Evolutionary conservation across 1,140 invertebrate genomes (phyloP).

Genomic region (Saxidomus purpurata): DNA sequence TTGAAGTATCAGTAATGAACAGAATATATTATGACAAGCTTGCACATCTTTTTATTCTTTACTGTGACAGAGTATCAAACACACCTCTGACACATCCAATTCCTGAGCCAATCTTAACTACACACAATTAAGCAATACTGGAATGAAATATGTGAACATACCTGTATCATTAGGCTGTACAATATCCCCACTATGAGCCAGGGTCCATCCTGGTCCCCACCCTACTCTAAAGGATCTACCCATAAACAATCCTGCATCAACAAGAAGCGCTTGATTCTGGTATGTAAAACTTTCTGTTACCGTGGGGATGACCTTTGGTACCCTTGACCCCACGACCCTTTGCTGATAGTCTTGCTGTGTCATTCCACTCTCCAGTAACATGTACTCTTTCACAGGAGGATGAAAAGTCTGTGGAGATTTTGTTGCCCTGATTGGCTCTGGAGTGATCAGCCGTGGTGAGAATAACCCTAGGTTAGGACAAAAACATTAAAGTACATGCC

Average conservation of each 20-base stretch:
- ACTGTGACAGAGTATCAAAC: too few relatives aligned
- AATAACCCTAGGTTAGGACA: slow-evolving; percentile 56
- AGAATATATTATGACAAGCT: too few relatives aligned
- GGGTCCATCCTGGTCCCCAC: slow-evolving; percentile 90
- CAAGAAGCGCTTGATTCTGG: slow-evolving; percentile 87
- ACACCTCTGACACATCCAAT: too few relatives aligned
- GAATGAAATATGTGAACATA: too few relatives aligned
- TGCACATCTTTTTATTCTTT: too few relatives aligned
- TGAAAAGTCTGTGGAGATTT: slow-evolving; percentile 73
- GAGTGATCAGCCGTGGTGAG: slow-evolving; percentile 71
- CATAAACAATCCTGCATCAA: slow-evolving; percentile 90
- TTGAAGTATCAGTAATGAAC: too few relatives aligned
- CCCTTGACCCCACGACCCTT: slow-evolving; percentile 76
- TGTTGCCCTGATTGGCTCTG: slow-evolving; percentile 69
- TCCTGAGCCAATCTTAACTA: too few relatives aligned
- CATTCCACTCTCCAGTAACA: slow-evolving; percentile 82
- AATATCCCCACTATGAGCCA: slow-evolving; percentile 86
- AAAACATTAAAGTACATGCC: too few relatives aligned
- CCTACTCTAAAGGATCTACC: slow-evolving; percentile 91
- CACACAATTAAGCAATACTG: too few relatives aligned
- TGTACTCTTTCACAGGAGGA: slow-evolving; percentile 79
- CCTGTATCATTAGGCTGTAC: slow-evolving; percentile 55
- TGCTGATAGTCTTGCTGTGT: slow-evolving; percentile 73
- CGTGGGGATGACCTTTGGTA: slow-evolving; percentile 74
- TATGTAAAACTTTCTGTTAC: slow-evolving; percentile 80